phyloP scores from a whole-genome alignment of 2,797 vertebrate species.

The Amphiprion clarkii region DNA sequence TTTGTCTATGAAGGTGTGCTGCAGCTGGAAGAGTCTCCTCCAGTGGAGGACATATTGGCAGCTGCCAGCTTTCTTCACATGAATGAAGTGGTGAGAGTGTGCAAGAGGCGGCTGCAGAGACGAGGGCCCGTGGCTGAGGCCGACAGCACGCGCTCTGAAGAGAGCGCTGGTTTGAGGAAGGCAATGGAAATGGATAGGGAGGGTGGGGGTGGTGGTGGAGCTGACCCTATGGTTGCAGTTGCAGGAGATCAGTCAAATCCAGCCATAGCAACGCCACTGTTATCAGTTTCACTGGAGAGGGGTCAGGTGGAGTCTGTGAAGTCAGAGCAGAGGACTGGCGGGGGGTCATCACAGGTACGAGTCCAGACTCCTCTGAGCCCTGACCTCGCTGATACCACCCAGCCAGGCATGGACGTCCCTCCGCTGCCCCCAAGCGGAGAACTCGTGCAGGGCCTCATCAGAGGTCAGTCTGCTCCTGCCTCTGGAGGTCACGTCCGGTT shows the following conservation, averaged over 20 bases:
- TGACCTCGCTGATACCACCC: conserved; percentile 91
- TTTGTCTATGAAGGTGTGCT: conserved; percentile 96
- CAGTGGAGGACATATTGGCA: conserved; percentile 92
- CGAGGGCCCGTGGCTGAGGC: conserved; percentile 91
- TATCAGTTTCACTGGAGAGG: conserved; percentile 50
- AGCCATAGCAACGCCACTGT: conserved; percentile 38
- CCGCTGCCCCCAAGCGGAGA: conserved; percentile 62
- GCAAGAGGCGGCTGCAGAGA: conserved; percentile 92
- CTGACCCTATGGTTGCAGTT: conserved; percentile 34
- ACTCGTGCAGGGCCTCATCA: conserved; percentile 30
- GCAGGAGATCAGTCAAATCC: conserved; percentile 54
- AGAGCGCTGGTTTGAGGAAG: conserved; percentile 69
- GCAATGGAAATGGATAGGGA: conserved; percentile 38
- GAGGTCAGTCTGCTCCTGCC: conserved; percentile 39
- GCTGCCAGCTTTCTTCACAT: conserved; percentile 98
- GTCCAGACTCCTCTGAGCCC: conserved; percentile 76
- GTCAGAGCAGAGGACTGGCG: conserved; percentile 75
- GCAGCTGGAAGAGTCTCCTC: conserved; percentile 86
- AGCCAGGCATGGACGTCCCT: conserved; percentile 90
- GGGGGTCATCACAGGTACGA: conserved; percentile 55
- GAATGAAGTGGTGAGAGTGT: conserved; percentile 96
- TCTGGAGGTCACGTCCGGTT: conserved; percentile 46
- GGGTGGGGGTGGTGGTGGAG: conserved; percentile 20
- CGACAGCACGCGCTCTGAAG: conserved; percentile 94
- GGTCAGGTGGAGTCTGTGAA: conserved; percentile 61